A percentile compares a stretch with the other conserved stretches of the same genome.
Conservation (phyloP, 2,113 vertebrate species). For the Indri indri region DNA sequence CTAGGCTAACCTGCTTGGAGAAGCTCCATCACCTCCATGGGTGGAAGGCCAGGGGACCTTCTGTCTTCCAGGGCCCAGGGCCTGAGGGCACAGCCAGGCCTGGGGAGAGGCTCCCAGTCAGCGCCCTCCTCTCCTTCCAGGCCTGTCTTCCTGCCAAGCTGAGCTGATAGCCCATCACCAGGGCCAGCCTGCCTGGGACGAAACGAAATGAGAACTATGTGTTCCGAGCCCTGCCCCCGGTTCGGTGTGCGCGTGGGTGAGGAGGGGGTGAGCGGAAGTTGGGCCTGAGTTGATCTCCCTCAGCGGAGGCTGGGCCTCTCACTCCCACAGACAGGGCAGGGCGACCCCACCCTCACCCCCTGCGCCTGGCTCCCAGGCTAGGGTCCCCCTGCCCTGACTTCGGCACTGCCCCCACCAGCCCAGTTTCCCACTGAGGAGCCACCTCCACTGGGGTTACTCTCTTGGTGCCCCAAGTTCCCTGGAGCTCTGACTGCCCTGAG, state of each 20-base stretch:
- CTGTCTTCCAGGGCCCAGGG: neutral
- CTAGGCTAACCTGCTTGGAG: neutral
- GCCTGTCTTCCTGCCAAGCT: neutral
- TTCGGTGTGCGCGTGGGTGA: no score
- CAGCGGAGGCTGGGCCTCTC: neutral
- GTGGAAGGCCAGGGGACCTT: neutral
- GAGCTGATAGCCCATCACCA: neutral
- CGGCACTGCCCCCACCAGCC: neutral
- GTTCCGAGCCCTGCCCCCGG: neutral
- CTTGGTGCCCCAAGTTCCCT: neutral
- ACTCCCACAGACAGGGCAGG: neutral
- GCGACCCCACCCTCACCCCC: neutral
- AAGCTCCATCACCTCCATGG: neutral
- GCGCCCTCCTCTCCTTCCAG: neutral
- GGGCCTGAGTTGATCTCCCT: neutral
- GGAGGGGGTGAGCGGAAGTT: neutral
- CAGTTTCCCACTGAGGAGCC: neutral
- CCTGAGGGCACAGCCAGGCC: neutral
- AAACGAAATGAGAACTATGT: neutral
- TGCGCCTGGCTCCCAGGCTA: neutral
- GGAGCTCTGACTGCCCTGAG: neutral
- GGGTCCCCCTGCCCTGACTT: no score
- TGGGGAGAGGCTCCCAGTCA: neutral
- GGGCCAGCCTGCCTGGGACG: neutral
- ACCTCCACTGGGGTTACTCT: neutral